Evolutionary conservation across 1,140 invertebrate genomes (phyloP).

Genomic region (Adoxophyes honmai): DNA sequence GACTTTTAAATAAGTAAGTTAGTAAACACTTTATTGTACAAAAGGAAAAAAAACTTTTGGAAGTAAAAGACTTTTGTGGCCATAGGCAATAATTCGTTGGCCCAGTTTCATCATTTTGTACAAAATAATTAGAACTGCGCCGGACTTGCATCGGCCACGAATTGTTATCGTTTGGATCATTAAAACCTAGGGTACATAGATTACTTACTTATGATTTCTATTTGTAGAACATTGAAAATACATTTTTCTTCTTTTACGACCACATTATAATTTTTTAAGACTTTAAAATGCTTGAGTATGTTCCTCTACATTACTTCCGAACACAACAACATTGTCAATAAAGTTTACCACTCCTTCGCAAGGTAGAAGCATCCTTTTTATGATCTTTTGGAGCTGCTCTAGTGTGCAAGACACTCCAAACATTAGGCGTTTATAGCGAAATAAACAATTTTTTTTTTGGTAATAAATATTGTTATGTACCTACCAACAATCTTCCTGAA

Average conservation of each 20-base stretch:
- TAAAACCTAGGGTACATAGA: too few relatives aligned
- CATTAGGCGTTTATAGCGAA: too few relatives aligned
- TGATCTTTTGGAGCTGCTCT: conserved; percentile 26
- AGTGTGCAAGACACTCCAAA: conserved; percentile 25
- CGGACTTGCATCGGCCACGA: conserved; percentile 32
- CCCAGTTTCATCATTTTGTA: conserved; percentile 18
- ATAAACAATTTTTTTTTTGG: too few relatives aligned
- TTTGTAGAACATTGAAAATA: not conserved
- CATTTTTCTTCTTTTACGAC: not conserved
- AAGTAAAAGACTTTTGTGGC: conserved; percentile 13
- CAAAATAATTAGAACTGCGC: conserved; percentile 26
- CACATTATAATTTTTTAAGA: not conserved
- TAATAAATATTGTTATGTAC: too few relatives aligned
- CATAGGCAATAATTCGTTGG: conserved; percentile 34
- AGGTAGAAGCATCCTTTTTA: conserved; percentile 21
- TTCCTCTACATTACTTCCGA: not conserved
- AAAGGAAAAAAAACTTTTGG: too few relatives aligned
- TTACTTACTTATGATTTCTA: not conserved
- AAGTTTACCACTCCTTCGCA: conserved; percentile 16
- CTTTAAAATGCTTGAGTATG: too few relatives aligned
- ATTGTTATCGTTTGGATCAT: too few relatives aligned
- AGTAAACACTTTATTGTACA: too few relatives aligned
- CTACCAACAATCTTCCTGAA: conserved; percentile 21
- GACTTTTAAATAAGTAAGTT: too few relatives aligned
- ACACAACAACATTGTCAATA: not conserved